Conservation (phyloP, 2,888 invertebrate species). For the Abscondita cerata region DNA sequence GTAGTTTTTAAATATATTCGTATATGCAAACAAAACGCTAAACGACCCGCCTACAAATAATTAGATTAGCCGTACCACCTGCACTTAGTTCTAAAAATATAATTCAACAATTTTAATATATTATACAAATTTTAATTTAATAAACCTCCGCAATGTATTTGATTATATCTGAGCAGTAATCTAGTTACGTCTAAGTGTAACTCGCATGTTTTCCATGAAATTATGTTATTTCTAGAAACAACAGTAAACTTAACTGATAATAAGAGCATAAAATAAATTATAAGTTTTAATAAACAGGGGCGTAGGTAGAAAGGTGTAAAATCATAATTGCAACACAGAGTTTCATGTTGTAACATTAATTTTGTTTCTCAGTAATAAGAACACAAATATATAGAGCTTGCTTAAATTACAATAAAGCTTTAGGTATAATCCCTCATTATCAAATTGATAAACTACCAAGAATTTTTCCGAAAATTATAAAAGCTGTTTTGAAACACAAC, state of each 20-base stretch:
- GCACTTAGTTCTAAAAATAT: background rate
- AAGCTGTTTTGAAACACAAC: too few relatives aligned
- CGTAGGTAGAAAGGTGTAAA: background rate
- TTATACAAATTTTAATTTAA: constrained; percentile 6
- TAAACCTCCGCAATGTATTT: constrained; percentile 6
- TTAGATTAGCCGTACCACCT: background rate
- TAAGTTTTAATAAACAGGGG: background rate
- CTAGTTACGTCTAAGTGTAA: constrained; percentile 5
- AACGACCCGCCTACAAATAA: background rate
- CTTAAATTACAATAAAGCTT: too few relatives aligned
- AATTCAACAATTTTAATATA: background rate
- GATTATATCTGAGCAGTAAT: constrained; percentile 12
- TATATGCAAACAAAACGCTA: background rate
- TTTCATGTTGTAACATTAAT: too few relatives aligned
- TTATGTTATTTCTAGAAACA: constrained; percentile 8
- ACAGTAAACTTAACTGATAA: background rate
- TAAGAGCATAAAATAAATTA: constrained; percentile 1
- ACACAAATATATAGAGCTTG: too few relatives aligned
- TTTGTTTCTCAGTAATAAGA: too few relatives aligned
- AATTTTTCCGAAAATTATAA: too few relatives aligned
- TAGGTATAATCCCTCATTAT: too few relatives aligned
- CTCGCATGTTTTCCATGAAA: constrained; percentile 8
- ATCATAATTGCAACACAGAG: too few relatives aligned
- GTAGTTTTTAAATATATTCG: constrained; percentile 10
- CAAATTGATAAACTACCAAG: too few relatives aligned